These are phyloP conservation scores for Cyanistes caeruleus DNA, from an alignment of 2,113 vertebrate genomes.

Conservation along the genomic window DNA sequence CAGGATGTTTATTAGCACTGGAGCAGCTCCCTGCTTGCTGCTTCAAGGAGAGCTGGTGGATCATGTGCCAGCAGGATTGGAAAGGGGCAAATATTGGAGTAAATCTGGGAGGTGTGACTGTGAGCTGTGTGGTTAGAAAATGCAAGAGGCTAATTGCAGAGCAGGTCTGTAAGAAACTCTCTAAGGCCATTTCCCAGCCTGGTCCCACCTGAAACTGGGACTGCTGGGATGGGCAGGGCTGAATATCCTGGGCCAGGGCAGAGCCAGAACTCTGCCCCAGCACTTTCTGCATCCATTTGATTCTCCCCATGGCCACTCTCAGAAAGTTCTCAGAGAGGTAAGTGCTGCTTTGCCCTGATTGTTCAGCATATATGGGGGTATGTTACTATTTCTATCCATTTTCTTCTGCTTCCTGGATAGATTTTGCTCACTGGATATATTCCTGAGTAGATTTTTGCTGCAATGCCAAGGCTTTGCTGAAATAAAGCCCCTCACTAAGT, in stretches of 20 bases:
- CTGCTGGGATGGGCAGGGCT: neutral
- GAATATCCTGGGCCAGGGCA: neutral
- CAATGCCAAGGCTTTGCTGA: neutral
- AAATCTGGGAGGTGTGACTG: neutral
- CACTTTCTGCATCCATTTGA: accelerated
- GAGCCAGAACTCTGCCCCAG: neutral
- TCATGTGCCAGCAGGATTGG: accelerated
- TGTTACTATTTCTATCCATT: neutral
- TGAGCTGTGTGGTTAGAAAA: neutral
- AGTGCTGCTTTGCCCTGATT: neutral
- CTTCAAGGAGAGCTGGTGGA: neutral
- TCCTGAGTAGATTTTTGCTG: neutral
- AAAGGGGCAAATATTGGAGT: neutral
- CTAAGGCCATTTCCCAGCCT: neutral
- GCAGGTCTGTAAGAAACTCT: neutral
- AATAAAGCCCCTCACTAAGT: neutral
- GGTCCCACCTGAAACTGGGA: neutral
- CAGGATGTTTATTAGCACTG: neutral
- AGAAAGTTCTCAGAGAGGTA: neutral
- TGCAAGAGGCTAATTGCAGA: neutral
- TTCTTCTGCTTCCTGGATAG: neutral
- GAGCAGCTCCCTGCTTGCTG: neutral
- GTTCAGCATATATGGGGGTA: neutral
- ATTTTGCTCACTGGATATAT: neutral
- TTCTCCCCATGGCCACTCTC: neutral